Conservation (phyloP, 1,140 invertebrate species). For the Nephila pilipes region DNA sequence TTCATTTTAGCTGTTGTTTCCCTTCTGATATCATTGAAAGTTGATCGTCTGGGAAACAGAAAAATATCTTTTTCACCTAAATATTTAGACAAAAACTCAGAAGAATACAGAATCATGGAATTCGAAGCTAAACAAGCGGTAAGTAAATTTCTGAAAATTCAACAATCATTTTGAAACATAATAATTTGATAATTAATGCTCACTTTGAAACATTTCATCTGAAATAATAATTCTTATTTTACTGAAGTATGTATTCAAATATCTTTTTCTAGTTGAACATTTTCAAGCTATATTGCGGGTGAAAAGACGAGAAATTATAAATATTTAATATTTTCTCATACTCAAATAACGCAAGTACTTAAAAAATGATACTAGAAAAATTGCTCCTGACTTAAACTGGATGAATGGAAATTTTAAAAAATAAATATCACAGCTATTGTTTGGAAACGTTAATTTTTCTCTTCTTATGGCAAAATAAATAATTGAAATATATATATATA, state of each 20-base stretch:
- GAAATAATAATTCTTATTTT: background rate
- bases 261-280: background rate
- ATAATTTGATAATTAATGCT: too few relatives aligned
- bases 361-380: background rate
- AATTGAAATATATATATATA: too few relatives aligned
- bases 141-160: slow-evolving; percentile 79
- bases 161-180: too few relatives aligned
- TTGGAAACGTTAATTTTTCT: too few relatives aligned
- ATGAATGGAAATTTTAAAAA: background rate
- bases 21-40: slow-evolving; percentile 88
- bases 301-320: background rate
- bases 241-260: background rate
- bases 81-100: slow-evolving; percentile 88
- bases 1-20: slow-evolving; percentile 81
- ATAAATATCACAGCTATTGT: background rate
- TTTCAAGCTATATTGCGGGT: background rate
- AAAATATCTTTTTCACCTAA: slow-evolving; percentile 86
- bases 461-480: background rate
- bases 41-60: slow-evolving; percentile 90
- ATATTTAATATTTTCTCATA: slow-evolving; percentile 1
- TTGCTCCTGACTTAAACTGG: background rate
- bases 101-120: slow-evolving; percentile 90
- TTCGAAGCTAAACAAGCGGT: slow-evolving; percentile 92
- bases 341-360: background rate
- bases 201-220: background rate